phyloP scores from a whole-genome alignment of 2,888 invertebrate species.

The Desoria tigrina region DNA sequence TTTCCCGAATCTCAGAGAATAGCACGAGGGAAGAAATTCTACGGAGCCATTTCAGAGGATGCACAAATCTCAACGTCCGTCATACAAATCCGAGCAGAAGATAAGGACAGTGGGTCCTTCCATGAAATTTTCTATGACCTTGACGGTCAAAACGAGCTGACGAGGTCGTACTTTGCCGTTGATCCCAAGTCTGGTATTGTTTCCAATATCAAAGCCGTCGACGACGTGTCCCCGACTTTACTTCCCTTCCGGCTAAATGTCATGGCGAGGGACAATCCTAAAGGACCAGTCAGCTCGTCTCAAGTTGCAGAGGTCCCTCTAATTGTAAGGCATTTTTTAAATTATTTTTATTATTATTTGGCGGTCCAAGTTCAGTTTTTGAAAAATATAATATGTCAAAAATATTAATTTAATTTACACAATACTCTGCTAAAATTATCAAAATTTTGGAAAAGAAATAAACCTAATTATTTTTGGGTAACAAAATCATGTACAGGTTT shows the following conservation, averaged over 20 bases:
- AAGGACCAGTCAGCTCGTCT: conserved; percentile 39
- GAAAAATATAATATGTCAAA: too few relatives aligned
- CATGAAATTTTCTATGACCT: conserved; percentile 72
- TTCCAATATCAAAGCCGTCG: conserved; percentile 72
- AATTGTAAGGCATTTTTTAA: conserved; percentile 39
- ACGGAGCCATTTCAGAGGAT: conserved; percentile 74
- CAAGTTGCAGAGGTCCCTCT: conserved; percentile 50
- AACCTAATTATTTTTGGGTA: not conserved
- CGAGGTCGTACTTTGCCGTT: conserved; percentile 70
- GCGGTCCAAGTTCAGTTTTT: too few relatives aligned
- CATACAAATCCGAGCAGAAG: conserved; percentile 78
- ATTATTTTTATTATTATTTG: not conserved
- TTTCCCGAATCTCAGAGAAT: conserved; percentile 66
- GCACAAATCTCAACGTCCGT: conserved; percentile 73
- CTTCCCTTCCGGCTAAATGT: conserved; percentile 75
- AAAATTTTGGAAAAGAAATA: too few relatives aligned
- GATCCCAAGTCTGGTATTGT: conserved; percentile 75
- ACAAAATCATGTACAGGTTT: not conserved
- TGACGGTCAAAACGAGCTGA: conserved; percentile 57
- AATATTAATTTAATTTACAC: too few relatives aligned
- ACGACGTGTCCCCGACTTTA: conserved; percentile 64
- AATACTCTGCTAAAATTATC: too few relatives aligned
- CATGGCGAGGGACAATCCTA: conserved; percentile 74
- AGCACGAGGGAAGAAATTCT: conserved; percentile 68
- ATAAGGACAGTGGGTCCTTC: conserved; percentile 80